Conservation (phyloP, 2,888 invertebrate genomes). For the Drosophila neonasuta region DNA sequence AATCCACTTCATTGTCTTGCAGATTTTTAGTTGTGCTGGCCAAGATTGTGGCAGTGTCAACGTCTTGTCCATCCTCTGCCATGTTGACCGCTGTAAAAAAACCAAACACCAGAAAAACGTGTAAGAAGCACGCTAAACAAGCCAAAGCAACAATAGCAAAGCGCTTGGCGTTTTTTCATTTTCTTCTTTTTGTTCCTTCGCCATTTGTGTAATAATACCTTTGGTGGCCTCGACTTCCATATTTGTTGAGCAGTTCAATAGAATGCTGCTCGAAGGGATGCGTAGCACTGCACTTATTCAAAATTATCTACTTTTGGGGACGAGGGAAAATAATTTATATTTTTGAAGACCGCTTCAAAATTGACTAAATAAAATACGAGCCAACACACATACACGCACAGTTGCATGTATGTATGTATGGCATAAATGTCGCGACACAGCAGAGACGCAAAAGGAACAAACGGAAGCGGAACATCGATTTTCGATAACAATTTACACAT, state of each 20-base stretch:
- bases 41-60: conserved; percentile 4
- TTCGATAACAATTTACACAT: conserved; percentile 29
- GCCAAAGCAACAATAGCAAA: background rate
- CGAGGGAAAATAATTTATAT: conserved; percentile 8
- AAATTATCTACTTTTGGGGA: background rate
- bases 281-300: background rate
- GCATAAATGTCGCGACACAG: conserved; percentile 23
- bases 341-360: conserved; percentile 21
- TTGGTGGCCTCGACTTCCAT: conserved; percentile 40
- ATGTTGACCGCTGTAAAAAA: conserved; percentile 31
- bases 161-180: conserved; percentile 9
- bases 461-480: conserved; percentile 23
- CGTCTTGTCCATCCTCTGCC: conserved; percentile 18
- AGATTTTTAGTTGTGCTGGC: conserved; percentile 21
- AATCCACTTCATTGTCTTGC: conserved; percentile 50
- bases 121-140: conserved; percentile 35
- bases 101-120: conserved; percentile 23
- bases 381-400: conserved; percentile 19
- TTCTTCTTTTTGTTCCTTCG: background rate
- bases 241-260: conserved; percentile 5
- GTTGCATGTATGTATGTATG: conserved; percentile 13
- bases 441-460: conserved; percentile 16
- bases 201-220: conserved; percentile 38
- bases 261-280: conserved; percentile 14
- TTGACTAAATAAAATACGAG: conserved; percentile 26